Percentiles rank a stretch among this genome's conserved stretches.
These are phyloP conservation scores for Anhinga rufa DNA, from an alignment of 2,113 vertebrate genomes.

Conservation along the genomic window DNA sequence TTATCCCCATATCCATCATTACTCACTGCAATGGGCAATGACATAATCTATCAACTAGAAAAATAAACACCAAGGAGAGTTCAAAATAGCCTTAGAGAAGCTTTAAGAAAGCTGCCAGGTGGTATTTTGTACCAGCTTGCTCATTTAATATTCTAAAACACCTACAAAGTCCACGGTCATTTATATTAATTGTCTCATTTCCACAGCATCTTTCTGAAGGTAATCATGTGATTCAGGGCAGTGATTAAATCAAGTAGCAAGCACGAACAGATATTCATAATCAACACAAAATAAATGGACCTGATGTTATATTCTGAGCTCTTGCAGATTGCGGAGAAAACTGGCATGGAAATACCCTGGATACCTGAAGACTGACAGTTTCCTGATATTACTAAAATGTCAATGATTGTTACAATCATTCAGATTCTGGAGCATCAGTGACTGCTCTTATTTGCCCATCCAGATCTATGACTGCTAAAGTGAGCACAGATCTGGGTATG, in stretches of 20 bases:
- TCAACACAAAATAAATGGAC: neutral
- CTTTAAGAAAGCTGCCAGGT: neutral
- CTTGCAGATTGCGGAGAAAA: neutral
- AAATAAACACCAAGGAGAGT: neutral
- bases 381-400: neutral
- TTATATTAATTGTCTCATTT: constrained; percentile 34
- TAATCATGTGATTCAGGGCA: neutral
- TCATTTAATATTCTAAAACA: constrained; percentile 21
- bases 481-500: neutral
- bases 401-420: neutral
- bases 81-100: neutral
- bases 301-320: neutral
- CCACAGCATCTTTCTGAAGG: neutral
- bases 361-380: neutral
- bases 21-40: neutral
- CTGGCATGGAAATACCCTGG: neutral
- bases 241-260: constrained; percentile 4
- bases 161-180: neutral
- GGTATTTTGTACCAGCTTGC: neutral
- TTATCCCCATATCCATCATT: neutral
- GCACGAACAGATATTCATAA: neutral
- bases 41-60: neutral
- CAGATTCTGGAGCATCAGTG: neutral
- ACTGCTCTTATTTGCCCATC: neutral
- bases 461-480: neutral